Evolutionary conservation across 2,113 vertebrate species (phyloP), one percentile per base, ranked within the genome.

Genomic region (Capreolus pygargus): DNA sequence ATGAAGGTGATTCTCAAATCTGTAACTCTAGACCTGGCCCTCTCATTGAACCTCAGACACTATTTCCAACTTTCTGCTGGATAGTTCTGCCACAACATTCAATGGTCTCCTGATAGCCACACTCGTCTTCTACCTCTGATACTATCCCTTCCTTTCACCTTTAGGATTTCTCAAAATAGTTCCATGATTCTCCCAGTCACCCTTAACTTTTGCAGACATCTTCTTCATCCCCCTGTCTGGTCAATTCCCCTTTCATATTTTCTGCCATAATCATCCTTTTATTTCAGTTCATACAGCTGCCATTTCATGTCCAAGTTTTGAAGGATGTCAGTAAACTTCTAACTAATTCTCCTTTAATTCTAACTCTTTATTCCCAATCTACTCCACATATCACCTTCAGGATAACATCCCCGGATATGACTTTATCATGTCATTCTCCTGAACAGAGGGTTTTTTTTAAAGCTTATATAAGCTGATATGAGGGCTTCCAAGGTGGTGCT

Each of bases 61-160:
- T 6, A 5, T 16, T 83, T 50, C 52, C 21, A 33, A 0, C 16
- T 78, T 52, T 39, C 52, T 85, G 47, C 45, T 36, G 27, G 47
- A 15, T 5, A 8, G 10, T 17, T 30, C 7, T 4, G 3, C 23
- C n/a, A 23, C 0, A 4, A 30, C 1, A 0, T 19, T 5, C 6
- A 45, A 17, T 23, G 47, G 11, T 28, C 25, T 67, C 58, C 50
- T 82, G 70, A 28, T 50, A 27, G 55, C n/a, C 57, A 25, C 11
- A 7, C 7, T 28, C 1, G 2, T 54, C 23, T 14, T 85, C 67
- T 67, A 47, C 27, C 50, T 84, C 81, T 19, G 21, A 19, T 8
- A 16, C n/a, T 30, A 5, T 6, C 27, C 64, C 8, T 30, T 55
- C 47, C 28, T 61, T 33, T 36, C 30, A 85, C 50, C 7, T 50